A percentile compares a stretch with the other conserved stretches of the same genome.
phyloP scores from a whole-genome alignment of 2,113 vertebrate species.

The Cyanoramphus novaezelandiae region DNA sequence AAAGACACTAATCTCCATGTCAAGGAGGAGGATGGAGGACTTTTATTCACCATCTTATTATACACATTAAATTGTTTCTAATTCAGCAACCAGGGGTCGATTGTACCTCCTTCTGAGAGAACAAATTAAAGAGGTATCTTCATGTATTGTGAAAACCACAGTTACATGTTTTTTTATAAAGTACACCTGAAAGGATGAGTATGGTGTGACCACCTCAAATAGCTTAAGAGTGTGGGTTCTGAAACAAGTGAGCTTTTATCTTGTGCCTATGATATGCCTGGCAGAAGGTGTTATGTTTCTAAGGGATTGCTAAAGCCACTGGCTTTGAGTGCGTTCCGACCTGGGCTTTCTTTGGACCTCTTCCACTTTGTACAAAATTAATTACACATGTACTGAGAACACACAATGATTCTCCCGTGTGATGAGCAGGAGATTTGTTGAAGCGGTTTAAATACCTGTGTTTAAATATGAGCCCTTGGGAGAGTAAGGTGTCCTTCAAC shows the following conservation, averaged over 20 bases:
- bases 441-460: background rate
- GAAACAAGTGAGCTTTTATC: background rate
- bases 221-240: background rate
- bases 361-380: slow-evolving; percentile 46
- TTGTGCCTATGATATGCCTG: background rate
- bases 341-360: slow-evolving; percentile 28
- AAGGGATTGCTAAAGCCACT: background rate
- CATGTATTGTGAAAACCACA: background rate
- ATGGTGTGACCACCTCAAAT: background rate
- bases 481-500: background rate
- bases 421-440: background rate
- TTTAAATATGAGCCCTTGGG: background rate
- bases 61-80: background rate
- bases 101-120: background rate
- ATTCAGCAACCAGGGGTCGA: background rate
- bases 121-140: background rate
- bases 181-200: background rate
- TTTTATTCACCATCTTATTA: background rate
- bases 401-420: background rate
- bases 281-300: background rate
- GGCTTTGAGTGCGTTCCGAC: background rate
- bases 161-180: background rate
- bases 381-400: slow-evolving; percentile 2
- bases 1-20: background rate
- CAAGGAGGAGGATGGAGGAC: background rate